Evolutionary conservation across 1,140 invertebrate species (phyloP), one percentile per base, ranked within the genome.

Genomic region (Hesperophylax magnus): DNA sequence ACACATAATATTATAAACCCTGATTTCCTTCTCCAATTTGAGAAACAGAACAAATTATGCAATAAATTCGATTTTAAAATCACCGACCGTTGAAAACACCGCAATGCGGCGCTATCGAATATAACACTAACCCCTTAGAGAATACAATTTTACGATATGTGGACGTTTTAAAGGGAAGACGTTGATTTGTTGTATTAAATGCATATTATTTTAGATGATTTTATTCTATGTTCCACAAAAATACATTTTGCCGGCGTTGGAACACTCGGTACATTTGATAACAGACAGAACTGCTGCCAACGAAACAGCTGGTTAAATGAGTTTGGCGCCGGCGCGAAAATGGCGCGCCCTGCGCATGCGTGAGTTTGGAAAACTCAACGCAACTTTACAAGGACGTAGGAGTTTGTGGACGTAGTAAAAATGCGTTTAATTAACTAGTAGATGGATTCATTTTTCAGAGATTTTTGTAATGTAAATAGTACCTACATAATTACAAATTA

Each of bases 31-130:
- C 53, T 18, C n/a, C 8, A 65, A 34, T 65, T 65, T 17, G 27
- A 65, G 15, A 65, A 65, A 58, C 3, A 3, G 1, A 18, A 58
- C 22, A 60, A 76, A 56, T 76, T 76, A 76, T 39, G 53, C 56
- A 76, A 71, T 52, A 18, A 71, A 52, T 20, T 47, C 18, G 67
- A 71, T 47, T 65, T 65, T 71, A 0, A 71, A 71, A 71, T 2
- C 18, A 6, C n/a, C 34, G 34, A 17, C 67, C 17, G 34, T 71
- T 71, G 31, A 71, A 71, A 65, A n/a, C 17, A 22, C 67, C 20
- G 67, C 67, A 71, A 71, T 71, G 67, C 67, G 67, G 34, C 67
- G 31, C 2, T n/a, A 47, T 47, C 67, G 39, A 71, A 71, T 71
- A 53, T 18, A 11, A 14, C 39, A 47, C 39, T 52, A 20, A 22